phyloP scores from a whole-genome alignment of 2,888 invertebrate genomes.

The Amblyjoppa fuscipennis region DNA sequence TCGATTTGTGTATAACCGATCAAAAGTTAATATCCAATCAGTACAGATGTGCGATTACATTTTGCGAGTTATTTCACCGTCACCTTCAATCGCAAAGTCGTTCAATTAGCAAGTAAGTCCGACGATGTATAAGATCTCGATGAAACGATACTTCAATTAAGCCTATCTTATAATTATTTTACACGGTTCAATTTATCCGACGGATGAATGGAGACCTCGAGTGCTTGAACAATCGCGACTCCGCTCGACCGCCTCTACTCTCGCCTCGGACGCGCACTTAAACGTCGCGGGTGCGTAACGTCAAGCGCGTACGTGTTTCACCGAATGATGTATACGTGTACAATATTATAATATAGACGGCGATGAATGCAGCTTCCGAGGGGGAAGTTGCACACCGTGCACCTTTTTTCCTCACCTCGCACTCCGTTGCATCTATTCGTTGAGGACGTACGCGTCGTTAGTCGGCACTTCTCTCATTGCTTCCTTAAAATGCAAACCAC shows the following conservation, averaged over 20 bases:
- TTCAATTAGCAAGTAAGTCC: too few relatives aligned
- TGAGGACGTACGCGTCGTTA: slow-evolving; percentile 76
- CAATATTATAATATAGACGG: slow-evolving; percentile 16
- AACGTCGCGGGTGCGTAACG: not conserved
- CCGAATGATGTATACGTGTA: slow-evolving; percentile 13
- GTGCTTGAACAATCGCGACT: slow-evolving; percentile 26
- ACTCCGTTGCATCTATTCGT: slow-evolving; percentile 69
- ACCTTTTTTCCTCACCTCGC: slow-evolving; percentile 20
- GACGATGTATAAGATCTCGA: too few relatives aligned
- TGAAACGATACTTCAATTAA: too few relatives aligned
- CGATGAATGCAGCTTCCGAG: slow-evolving; percentile 17
- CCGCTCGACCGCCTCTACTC: not conserved
- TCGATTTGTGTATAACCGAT: too few relatives aligned
- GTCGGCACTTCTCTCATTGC: slow-evolving; percentile 75
- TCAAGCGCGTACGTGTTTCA: not conserved
- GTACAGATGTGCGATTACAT: too few relatives aligned
- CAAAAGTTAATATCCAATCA: too few relatives aligned
- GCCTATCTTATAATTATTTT: not conserved
- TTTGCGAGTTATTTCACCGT: too few relatives aligned
- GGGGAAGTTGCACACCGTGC: not conserved
- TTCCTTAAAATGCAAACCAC: slow-evolving; percentile 80
- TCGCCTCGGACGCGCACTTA: not conserved
- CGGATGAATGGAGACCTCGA: slow-evolving; percentile 43
- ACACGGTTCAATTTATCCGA: slow-evolving; percentile 9
- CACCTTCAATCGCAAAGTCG: too few relatives aligned